These are phyloP conservation scores for Daboia siamensis DNA, from an alignment of 2,113 vertebrate genomes.

Conservation along the genomic window DNA sequence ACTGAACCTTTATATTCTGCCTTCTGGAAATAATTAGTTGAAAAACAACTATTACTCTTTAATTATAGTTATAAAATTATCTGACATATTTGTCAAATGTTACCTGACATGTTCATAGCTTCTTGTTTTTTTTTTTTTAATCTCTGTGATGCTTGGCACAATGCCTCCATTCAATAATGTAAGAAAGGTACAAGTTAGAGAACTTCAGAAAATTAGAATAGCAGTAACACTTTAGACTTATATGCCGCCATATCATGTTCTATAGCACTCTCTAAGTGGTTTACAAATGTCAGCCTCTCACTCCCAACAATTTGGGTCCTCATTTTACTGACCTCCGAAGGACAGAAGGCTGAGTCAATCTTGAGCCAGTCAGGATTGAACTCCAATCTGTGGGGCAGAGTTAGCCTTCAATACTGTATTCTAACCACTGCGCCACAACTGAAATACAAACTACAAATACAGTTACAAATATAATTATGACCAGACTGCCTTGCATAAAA, in stretches of 20 bases:
- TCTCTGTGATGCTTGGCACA: background rate
- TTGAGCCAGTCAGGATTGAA: background rate
- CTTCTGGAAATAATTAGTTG: background rate
- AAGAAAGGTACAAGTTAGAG: background rate
- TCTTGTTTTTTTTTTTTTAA: background rate
- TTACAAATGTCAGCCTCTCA: no score
- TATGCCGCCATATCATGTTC: background rate
- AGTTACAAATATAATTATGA: no score
- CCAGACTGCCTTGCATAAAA: no score
- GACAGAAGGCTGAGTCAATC: background rate
- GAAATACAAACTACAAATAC: background rate
- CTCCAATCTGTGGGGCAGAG: background rate
- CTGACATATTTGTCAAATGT: background rate
- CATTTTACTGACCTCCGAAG: background rate
- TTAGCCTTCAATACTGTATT: background rate
- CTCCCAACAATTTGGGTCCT: background rate
- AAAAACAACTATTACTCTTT: background rate
- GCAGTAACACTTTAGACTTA: background rate
- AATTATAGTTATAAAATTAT: background rate
- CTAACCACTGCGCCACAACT: background rate
- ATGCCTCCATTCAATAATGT: background rate
- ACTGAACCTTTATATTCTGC: background rate
- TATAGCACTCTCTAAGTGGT: background rate
- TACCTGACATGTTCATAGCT: background rate
- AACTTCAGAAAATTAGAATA: background rate